Conservation (phyloP, 2,797 vertebrate genomes). For the Centropyge bicolor region DNA sequence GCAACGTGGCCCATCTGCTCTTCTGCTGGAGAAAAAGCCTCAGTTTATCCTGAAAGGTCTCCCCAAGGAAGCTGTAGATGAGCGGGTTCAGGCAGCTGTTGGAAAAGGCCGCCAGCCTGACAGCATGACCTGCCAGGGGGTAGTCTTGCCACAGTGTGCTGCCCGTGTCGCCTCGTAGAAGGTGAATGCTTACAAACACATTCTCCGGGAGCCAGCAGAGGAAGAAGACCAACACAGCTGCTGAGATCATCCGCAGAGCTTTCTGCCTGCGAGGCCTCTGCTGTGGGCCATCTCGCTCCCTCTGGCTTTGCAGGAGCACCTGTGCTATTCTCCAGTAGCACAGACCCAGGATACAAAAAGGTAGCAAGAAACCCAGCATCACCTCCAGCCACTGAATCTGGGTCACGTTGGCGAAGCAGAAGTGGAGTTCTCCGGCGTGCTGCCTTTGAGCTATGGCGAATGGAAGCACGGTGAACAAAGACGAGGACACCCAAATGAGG, state of each 20-base stretch:
- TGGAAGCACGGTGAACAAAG: conserved; percentile 89
- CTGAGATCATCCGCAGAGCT: conserved; percentile 91
- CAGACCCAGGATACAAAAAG: conserved; percentile 90
- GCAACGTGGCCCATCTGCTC: conserved; percentile 80
- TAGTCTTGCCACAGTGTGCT: conserved; percentile 89
- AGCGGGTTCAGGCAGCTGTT: conserved; percentile 96
- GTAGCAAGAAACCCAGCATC: conserved; percentile 91
- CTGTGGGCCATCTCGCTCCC: conserved; percentile 71
- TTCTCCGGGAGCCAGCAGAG: conserved; percentile 96
- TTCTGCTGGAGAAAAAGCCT: conserved; percentile 87
- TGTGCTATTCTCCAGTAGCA: conserved; percentile 91
- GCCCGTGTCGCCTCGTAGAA: conserved; percentile 83
- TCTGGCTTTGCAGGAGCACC: conserved; percentile 83
- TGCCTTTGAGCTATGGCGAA: conserved; percentile 88
- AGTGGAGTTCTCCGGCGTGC: conserved; percentile 88
- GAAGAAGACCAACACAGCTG: conserved; percentile 92
- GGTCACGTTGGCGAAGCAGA: conserved; percentile 91
- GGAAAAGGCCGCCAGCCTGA: conserved; percentile 93
- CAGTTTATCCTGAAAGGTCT: conserved; percentile 91
- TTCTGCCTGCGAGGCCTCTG: conserved; percentile 85
- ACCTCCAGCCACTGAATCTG: conserved; percentile 96
- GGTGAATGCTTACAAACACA: conserved; percentile 89
- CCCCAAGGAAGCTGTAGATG: conserved; percentile 93
- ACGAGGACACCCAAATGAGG: conserved; percentile 90
- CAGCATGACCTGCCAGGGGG: conserved; percentile 90